Conservation (phyloP, 2,888 invertebrate genomes). For the Tipula unca region DNA sequence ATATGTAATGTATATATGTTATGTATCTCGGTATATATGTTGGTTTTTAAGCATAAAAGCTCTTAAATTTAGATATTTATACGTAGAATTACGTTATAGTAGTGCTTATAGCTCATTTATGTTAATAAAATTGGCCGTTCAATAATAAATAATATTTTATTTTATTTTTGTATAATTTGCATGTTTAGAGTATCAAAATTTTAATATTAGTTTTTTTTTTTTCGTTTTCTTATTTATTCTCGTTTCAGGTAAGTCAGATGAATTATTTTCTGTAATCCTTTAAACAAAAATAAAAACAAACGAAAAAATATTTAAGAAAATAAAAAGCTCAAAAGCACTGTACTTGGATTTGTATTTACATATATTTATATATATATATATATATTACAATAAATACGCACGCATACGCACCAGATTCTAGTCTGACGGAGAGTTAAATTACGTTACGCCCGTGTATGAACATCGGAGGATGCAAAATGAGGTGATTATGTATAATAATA, state of each 20-base stretch:
- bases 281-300: background rate
- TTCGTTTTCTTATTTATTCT: background rate
- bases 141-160: background rate
- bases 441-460: background rate
- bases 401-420: background rate
- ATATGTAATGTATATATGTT: too few relatives aligned
- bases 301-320: too few relatives aligned
- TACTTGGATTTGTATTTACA: background rate
- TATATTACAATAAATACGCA: too few relatives aligned
- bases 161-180: background rate
- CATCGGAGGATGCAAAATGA: slow-evolving; percentile 4
- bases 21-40: background rate
- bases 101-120: background rate
- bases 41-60: background rate
- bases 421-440: background rate
- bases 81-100: background rate
- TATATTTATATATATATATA: too few relatives aligned
- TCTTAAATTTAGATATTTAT: background rate
- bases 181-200: background rate
- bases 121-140: background rate
- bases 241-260: slow-evolving; percentile 8
- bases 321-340: too few relatives aligned
- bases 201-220: background rate
- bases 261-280: background rate
- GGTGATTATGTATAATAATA: background rate